Evolutionary conservation across 2,888 invertebrate genomes (phyloP).

Genomic region (Harpalus rufipes): DNA sequence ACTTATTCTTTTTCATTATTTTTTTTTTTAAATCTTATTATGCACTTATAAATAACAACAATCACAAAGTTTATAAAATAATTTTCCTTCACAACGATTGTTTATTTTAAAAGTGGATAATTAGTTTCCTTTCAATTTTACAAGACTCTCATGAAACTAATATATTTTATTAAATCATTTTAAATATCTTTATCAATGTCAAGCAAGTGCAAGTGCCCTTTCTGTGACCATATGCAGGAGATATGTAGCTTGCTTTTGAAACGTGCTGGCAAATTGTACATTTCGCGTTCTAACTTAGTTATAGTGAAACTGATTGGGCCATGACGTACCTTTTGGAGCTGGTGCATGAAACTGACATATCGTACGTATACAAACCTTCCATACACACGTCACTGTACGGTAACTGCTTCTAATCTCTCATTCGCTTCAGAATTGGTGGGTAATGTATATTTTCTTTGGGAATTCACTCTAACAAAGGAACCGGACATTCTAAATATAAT

Average conservation of each 20-base stretch:
- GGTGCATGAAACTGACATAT: conserved; percentile 15
- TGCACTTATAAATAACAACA: too few relatives aligned
- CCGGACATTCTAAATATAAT: conserved; percentile 21
- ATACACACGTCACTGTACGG: neutral
- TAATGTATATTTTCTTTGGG: conserved; percentile 14
- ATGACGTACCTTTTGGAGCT: conserved; percentile 18
- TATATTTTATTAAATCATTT: neutral
- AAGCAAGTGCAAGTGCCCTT: neutral
- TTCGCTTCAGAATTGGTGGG: neutral
- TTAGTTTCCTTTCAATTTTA: too few relatives aligned
- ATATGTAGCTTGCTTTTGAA: neutral
- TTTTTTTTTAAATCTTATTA: too few relatives aligned
- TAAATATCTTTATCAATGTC: too few relatives aligned
- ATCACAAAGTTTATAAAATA: too few relatives aligned
- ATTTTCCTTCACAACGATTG: too few relatives aligned
- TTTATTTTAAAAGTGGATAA: too few relatives aligned
- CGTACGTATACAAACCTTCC: conserved; percentile 26
- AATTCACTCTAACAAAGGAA: neutral
- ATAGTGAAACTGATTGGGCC: conserved; percentile 8
- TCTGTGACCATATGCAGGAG: neutral
- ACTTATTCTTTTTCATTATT: too few relatives aligned
- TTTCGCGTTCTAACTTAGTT: conserved; percentile 31
- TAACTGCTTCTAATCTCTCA: neutral
- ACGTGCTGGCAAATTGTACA: conserved; percentile 18
- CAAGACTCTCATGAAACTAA: too few relatives aligned